Conservation (phyloP, 2,113 vertebrate genomes). For the human region GRCh38 chr15:62923501-62924000, state of each 20-base stretch:
- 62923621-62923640: no score
- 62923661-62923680: no score
- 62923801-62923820: not conserved
- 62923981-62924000: not conserved
- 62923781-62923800: not conserved
- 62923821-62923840: not conserved
- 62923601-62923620: no score
- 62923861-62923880: not conserved
- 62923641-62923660: no score
- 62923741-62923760: not conserved
- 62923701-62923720: no score
- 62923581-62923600: no score
- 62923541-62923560: no score
- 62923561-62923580: no score
- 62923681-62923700: no score
- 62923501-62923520: no score
- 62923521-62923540: no score
- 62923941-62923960: not conserved
- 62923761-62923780: not conserved
- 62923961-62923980: not conserved
- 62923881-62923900: not conserved
- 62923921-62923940: not conserved
- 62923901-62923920: not conserved
- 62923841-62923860: not conserved
- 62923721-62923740: no score